Evolutionary conservation across 1,140 invertebrate genomes (phyloP), one percentile per base, ranked within the genome.

Genomic region (Zaprionus lachaisei): DNA sequence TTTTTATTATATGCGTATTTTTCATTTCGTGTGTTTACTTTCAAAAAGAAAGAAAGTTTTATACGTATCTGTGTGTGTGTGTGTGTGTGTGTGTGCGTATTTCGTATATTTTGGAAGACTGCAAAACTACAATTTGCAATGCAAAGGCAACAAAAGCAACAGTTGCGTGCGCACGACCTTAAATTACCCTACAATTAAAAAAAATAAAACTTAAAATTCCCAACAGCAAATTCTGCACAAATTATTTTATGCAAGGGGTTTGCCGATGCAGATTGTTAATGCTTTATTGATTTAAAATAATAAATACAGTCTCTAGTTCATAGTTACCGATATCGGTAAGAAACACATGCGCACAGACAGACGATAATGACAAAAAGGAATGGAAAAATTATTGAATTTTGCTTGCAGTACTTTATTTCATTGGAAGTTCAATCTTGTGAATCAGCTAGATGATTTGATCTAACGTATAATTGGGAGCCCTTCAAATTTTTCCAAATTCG

Each of bases 401-500:
- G 51, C 24, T 44, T 24, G 54, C 65, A 41, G 4, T 51, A 37
- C 47, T 79, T 72, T 82, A 79, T 82, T 79, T 38, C 31, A 69
- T 60, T 69, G 49, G 28, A 31, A 60, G 17, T 22, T 28, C 9
- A 34, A 1, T 15, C 14, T 64, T 26, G 31, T 7, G 12, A 44
- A 31, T 4, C 5, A 58, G 26, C 1, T 12, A 6, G 1, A 26
- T 2, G 37, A 61, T 41, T 49, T 44, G 0, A 14, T 12, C 55
- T 89, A 81, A 55, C 95, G 92, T 63, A 96, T 92, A 9, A 97
- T 94, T 1, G 96, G 95, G 78, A 96, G 96, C 0, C 84, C 98
- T 93, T 99, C 98, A 14, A 99, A 93, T 93, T 98, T 98, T 87
- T 96, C 97, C 6, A 99, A 93, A 83, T 95, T 95, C 15, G 96